Percentiles rank a stretch among this genome's conserved stretches.
Evolutionary conservation across 2,797 vertebrate species (phyloP).

Genomic region (Anas bernieri): DNA sequence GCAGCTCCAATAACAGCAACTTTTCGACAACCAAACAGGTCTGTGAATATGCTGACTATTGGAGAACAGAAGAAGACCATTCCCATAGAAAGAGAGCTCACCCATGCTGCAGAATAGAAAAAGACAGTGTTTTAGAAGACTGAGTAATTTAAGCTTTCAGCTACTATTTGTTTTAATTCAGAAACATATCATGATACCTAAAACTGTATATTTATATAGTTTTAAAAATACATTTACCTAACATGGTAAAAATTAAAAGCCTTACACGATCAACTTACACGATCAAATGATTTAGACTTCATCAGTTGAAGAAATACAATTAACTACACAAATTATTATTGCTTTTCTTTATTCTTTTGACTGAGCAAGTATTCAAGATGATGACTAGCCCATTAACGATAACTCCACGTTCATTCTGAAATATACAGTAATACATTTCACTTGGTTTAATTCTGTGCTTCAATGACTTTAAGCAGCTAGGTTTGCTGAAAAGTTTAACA

Average conservation of each 20-base stretch:
- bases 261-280: neutral
- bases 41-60: conserved; percentile 94
- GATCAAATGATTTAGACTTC: neutral
- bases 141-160: neutral
- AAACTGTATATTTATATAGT: neutral
- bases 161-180: neutral
- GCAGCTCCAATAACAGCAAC: conserved; percentile 90
- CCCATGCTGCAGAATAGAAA: conserved; percentile 86
- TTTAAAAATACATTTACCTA: neutral
- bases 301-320: neutral
- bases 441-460: neutral
- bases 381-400: neutral
- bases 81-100: conserved; percentile 94
- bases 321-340: neutral
- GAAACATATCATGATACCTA: neutral
- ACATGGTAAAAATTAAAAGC: neutral
- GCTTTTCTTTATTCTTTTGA: neutral
- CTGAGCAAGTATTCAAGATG: neutral
- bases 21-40: conserved; percentile 89
- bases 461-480: neutral
- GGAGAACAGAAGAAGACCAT: conserved; percentile 99
- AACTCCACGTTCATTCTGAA: neutral
- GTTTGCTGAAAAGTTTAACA: neutral
- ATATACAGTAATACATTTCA: neutral
- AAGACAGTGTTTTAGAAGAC: neutral